Percentiles rank a stretch among this genome's conserved stretches.
phyloP scores from a whole-genome alignment of 2,888 invertebrate species.

The Pherbina coryleti region DNA sequence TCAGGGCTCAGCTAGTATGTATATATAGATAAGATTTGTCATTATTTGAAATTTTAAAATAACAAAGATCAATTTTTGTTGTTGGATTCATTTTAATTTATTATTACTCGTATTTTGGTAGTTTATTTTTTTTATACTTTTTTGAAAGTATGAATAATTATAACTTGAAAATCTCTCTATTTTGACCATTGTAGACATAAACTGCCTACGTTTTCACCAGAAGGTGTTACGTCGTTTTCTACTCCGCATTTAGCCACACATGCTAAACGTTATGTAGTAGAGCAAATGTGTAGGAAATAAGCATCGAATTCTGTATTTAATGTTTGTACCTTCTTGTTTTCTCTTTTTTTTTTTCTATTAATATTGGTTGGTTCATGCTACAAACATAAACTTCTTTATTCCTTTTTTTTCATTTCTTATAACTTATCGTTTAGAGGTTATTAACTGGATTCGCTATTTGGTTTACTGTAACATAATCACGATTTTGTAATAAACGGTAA shows the following conservation, averaged over 20 bases:
- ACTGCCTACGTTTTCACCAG: not conserved
- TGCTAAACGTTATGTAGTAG: not conserved
- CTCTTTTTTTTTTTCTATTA: no score
- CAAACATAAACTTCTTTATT: not conserved
- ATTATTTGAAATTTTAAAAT: no score
- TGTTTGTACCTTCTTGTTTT: not conserved
- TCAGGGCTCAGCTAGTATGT: no score
- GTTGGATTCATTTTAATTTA: no score
- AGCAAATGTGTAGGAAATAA: not conserved
- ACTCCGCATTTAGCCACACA: not conserved
- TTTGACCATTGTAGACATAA: not conserved
- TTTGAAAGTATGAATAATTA: no score
- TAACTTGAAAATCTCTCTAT: no score
- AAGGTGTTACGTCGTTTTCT: not conserved
- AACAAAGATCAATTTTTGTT: no score
- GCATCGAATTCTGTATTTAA: not conserved
- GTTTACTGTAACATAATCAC: constrained; percentile 17
- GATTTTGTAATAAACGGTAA: constrained; percentile 24
- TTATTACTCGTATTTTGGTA: no score
- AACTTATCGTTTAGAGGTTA: not conserved
- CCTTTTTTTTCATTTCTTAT: not conserved
- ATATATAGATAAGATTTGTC: no score
- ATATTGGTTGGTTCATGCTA: no score
- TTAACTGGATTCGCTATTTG: not conserved
- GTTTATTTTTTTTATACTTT: no score